Percentiles rank a stretch among this genome's conserved stretches.
Evolutionary conservation across 2,797 vertebrate species (phyloP).

Genomic region (Rhinatrema bivittatum): DNA sequence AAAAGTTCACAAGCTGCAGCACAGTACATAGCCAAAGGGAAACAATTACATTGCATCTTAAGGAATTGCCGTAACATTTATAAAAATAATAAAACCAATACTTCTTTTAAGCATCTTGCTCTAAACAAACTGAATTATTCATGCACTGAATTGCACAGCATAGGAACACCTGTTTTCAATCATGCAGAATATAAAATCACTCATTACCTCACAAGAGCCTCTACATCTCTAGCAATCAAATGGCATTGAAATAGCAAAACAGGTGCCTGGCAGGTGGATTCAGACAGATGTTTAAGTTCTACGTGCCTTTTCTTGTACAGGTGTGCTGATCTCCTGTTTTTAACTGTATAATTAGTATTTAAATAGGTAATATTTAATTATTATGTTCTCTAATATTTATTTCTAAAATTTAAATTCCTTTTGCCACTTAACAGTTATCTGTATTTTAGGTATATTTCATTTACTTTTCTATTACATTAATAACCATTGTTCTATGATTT

Average conservation of each 20-base stretch:
- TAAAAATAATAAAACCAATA: constrained; percentile 53
- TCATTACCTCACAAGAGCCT: constrained; percentile 97
- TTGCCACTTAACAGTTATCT: constrained; percentile 26
- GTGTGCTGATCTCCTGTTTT: constrained; percentile 71
- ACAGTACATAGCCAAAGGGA: constrained; percentile 44
- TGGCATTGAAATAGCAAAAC: constrained; percentile 89
- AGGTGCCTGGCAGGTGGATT: constrained; percentile 99
- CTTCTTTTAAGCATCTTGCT: constrained; percentile 71
- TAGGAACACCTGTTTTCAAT: constrained; percentile 98
- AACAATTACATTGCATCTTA: constrained; percentile 38
- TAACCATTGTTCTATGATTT: no score
- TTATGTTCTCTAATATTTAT: constrained; percentile 64
- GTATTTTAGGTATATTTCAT: no score
- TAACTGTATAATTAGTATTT: constrained; percentile 67
- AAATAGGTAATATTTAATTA: constrained; percentile 72
- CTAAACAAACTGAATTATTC: constrained; percentile 93
- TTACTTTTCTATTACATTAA: no score
- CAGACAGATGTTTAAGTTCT: constrained; percentile 84
- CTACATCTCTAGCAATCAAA: constrained; percentile 95
- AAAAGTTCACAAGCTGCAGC: constrained; percentile 48
- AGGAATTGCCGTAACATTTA: constrained; percentile 54
- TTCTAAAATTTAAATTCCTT: constrained; percentile 61
- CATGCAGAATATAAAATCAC: constrained; percentile 86
- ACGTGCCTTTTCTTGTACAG: constrained; percentile 71
- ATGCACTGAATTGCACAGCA: constrained; percentile 85